A percentile compares a stretch with the other conserved stretches of the same genome.
phyloP scores from a whole-genome alignment of 2,797 vertebrate genomes.

The Silurus lanzhouensis region DNA sequence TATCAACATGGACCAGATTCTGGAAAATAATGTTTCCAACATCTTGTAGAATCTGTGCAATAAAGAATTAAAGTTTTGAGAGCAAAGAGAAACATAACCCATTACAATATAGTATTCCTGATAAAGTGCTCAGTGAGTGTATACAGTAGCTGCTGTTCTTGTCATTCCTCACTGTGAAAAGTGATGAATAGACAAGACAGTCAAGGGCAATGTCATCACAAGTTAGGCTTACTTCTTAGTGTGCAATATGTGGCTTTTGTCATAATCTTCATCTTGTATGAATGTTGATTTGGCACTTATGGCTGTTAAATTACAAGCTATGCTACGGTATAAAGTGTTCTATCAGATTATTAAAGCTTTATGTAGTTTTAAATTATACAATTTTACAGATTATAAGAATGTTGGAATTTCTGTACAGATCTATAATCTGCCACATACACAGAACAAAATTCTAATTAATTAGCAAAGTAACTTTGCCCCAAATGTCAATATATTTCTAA shows the following conservation, averaged over 20 bases:
- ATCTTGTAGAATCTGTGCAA: too few species aligned
- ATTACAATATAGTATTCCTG: too few species aligned
- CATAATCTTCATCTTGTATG: background rate
- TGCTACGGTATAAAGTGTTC: background rate
- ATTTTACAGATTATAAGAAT: too few species aligned
- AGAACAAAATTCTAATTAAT: background rate
- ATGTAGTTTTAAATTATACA: too few species aligned
- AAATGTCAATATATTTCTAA: background rate
- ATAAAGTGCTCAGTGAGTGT: too few species aligned
- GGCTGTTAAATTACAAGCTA: background rate
- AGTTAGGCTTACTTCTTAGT: background rate
- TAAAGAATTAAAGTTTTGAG: too few species aligned
- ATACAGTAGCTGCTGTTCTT: background rate
- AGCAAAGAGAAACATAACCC: too few species aligned
- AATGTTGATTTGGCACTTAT: background rate
- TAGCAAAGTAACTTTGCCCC: background rate
- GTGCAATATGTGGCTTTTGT: background rate
- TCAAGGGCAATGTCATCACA: background rate
- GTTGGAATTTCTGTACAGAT: background rate
- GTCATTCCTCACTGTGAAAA: background rate
- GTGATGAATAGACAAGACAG: constrained; percentile 5
- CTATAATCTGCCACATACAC: background rate
- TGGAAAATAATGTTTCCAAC: too few species aligned
- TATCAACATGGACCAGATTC: too few species aligned
- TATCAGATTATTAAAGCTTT: too few species aligned